Conservation (phyloP, 2,113 vertebrate genomes). For the Bostrychus sinensis region DNA sequence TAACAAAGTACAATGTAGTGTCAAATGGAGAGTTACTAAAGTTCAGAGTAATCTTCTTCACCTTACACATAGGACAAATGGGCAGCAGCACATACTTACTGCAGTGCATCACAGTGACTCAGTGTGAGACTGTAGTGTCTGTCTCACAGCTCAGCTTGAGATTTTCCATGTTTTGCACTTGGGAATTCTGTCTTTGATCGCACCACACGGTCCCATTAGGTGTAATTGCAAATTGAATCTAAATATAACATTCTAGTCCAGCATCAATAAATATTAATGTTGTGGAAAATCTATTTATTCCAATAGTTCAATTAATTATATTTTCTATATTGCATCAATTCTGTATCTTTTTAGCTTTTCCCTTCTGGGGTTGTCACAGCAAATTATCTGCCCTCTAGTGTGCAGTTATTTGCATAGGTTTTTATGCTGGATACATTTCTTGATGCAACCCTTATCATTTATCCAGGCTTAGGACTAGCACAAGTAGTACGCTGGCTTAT, state of each 20-base stretch:
- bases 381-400: no score
- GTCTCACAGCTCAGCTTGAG: conserved; percentile 50
- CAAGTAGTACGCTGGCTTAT: no score
- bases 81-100: conserved; percentile 22
- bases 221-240: conserved; percentile 33
- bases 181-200: conserved; percentile 45
- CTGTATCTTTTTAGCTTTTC: no score
- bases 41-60: conserved; percentile 62
- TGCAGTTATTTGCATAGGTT: no score
- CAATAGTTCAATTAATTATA: no score
- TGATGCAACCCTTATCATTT: no score
- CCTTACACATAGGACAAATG: conserved; percentile 50
- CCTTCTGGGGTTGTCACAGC: no score
- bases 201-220: conserved; percentile 33
- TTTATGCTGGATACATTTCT: no score
- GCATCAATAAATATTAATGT: no score
- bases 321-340: no score
- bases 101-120: conserved; percentile 38
- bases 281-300: no score
- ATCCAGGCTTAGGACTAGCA: no score
- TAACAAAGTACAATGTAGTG: conserved; percentile 48
- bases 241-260: conserved; percentile 24
- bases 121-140: conserved; percentile 34
- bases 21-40: conserved; percentile 44
- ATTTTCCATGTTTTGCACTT: conserved; percentile 27